Conservation (phyloP, 2,888 invertebrate genomes). For the Diplazon laetatorius region DNA sequence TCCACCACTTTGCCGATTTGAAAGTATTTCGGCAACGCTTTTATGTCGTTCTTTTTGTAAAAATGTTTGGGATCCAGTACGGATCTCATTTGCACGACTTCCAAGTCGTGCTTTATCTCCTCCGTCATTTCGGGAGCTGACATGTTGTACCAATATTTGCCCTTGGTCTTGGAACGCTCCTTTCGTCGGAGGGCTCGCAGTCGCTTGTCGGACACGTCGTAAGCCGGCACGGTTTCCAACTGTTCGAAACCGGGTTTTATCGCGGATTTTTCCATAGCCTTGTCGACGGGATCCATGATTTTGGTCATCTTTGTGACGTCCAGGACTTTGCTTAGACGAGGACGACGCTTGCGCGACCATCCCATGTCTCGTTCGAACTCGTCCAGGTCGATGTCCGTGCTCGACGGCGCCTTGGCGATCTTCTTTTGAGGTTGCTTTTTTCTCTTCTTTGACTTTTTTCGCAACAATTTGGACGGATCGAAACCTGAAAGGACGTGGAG, state of each 20-base stretch:
- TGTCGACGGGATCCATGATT: slow-evolving; percentile 78
- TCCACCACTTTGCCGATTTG: slow-evolving; percentile 93
- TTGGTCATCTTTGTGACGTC: slow-evolving; percentile 81
- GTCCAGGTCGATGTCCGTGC: slow-evolving; percentile 75
- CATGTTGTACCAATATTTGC: slow-evolving; percentile 94
- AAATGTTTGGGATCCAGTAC: slow-evolving; percentile 96
- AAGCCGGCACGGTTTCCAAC: slow-evolving; percentile 85
- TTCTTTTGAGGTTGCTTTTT: slow-evolving; percentile 16
- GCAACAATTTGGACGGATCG: slow-evolving; percentile 58
- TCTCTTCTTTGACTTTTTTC: slow-evolving; percentile 28
- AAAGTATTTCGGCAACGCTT: slow-evolving; percentile 95
- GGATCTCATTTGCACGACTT: slow-evolving; percentile 95
- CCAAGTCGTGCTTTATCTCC: slow-evolving; percentile 93
- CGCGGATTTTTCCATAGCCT: slow-evolving; percentile 86
- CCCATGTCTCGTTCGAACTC: slow-evolving; percentile 81
- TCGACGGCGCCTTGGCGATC: slow-evolving; percentile 33
- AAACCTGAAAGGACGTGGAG: slow-evolving; percentile 63
- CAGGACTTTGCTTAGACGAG: slow-evolving; percentile 70
- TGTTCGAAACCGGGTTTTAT: slow-evolving; percentile 88
- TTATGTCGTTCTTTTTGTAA: slow-evolving; percentile 96
- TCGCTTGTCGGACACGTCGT: slow-evolving; percentile 85
- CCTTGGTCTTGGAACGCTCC: slow-evolving; percentile 91
- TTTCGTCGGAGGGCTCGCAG: slow-evolving; percentile 85
- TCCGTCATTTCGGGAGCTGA: slow-evolving; percentile 95
- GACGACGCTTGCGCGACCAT: slow-evolving; percentile 70